Percentiles rank a stretch among this genome's conserved stretches.
These are phyloP conservation scores for Urocolius indicus DNA, from an alignment of 2,113 vertebrate genomes.

Conservation along the genomic window DNA sequence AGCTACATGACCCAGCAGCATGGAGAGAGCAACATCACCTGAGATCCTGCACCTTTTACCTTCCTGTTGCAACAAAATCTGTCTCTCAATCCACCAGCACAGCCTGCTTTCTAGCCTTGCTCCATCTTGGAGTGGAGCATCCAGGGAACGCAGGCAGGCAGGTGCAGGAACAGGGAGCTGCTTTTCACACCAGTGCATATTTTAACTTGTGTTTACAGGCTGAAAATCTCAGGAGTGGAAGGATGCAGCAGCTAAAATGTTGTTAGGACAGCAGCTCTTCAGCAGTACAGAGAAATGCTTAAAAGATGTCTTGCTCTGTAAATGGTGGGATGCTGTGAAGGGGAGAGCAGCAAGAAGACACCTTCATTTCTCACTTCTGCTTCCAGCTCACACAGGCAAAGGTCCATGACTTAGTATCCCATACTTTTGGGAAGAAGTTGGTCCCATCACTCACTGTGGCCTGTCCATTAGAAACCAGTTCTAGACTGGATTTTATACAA, in stretches of 20 bases:
- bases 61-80: neutral
- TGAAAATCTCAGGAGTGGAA: neutral
- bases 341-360: neutral
- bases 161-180: neutral
- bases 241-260: neutral
- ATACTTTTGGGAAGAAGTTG: neutral
- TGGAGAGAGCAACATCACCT: neutral
- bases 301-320: neutral
- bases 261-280: neutral
- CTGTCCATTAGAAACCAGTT: neutral
- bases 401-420: accelerated
- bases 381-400: neutral
- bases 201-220: neutral
- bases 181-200: neutral
- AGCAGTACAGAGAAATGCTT: accelerated
- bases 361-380: neutral
- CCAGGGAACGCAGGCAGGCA: neutral
- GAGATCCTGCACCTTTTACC: neutral
- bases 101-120: neutral
- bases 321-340: neutral
- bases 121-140: neutral
- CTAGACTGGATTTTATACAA: neutral
- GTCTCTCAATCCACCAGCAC: accelerated
- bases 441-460: neutral
- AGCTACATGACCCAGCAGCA: neutral